Percentiles rank a stretch among this genome's conserved stretches.
Conservation (phyloP, 2,113 vertebrate species). For the Solea senegalensis region DNA sequence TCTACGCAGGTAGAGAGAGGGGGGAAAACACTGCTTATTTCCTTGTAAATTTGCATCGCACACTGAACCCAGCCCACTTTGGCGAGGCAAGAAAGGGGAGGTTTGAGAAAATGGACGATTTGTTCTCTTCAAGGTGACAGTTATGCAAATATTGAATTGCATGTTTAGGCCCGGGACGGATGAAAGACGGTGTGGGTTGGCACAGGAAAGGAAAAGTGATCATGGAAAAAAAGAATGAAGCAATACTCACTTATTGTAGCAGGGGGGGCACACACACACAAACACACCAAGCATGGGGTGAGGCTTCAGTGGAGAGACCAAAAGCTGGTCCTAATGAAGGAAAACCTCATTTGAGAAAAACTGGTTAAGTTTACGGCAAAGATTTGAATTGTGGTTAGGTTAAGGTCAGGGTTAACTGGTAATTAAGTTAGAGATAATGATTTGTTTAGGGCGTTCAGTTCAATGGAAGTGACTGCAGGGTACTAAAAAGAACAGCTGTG, state of each 20-base stretch:
- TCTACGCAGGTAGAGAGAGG: background rate
- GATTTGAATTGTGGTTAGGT: too few relatives aligned
- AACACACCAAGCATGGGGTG: too few relatives aligned
- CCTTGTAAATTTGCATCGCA: conserved; percentile 65
- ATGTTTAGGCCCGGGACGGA: conserved; percentile 7
- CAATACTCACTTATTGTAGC: background rate
- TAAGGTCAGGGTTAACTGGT: too few relatives aligned
- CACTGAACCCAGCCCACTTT: conserved; percentile 20
- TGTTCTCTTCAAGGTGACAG: conserved; percentile 62
- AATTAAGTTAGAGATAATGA: too few relatives aligned
- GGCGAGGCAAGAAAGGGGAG: conserved; percentile 28
- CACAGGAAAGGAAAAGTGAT: background rate
- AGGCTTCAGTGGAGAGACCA: too few relatives aligned
- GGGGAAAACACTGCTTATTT: conserved; percentile 3
- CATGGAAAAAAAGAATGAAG: background rate
- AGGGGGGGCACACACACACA: background rate
- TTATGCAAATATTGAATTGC: conserved; percentile 74
- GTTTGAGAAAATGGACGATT: conserved; percentile 13
- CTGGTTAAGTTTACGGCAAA: too few relatives aligned
- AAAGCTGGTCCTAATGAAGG: too few relatives aligned
- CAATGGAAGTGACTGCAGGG: too few relatives aligned
- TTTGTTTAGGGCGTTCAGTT: too few relatives aligned
- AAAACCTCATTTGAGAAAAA: too few relatives aligned
- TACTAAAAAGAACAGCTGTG: too few relatives aligned
- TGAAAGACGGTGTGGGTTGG: background rate